Base-by-base conservation (phyloP, 2,888 invertebrate genomes). In the Cosmorhoe ocellata region DNA sequence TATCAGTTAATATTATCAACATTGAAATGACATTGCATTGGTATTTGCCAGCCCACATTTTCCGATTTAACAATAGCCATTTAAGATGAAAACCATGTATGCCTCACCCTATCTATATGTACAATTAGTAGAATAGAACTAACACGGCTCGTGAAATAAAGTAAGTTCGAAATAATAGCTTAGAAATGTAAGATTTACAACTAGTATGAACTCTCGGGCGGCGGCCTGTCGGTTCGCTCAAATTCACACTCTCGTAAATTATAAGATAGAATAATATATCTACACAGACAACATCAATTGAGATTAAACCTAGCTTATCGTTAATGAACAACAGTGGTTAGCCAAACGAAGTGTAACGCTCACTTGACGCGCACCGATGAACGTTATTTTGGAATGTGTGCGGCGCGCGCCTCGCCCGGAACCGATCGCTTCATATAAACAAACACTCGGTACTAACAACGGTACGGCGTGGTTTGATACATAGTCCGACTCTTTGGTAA, bases 251-350 rank as follows among this genome's bases (percentile, higher is more conserved):
- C 82, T 79, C 79, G 76, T 74, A 76, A 83, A 86, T 82, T 79
- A 85, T 83, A 82, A 71, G 77, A 82, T 71, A 83, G 74, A 85
- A 86, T 86, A 85, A 86, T 84, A 86, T n/a, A n/a, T n/a, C n/a
- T 85, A 87, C 85, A 88, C 84, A 86, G 79, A 88, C 84, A 83
- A 87, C 86, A 85, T 84, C 84, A 78, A 87, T 81, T 84, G 85
- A 88, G 81, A 86, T 87, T 89, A 87, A 83, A 81, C 69, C 88
- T 89, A 89, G 82, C 89, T 89, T 89, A 89, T 78, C 83, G 79
- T 82, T 89, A 88, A 88, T 89, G 89, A 89, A 89, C 89, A 89
- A 86, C 88, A 87, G 88, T 89, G 89, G 89, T 87, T 86, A 88
- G 87, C 81, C 81, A 82, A 84, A 79, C 84, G 77, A 49, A 74